phyloP scores from a whole-genome alignment of 2,797 vertebrate species.

The Natrix natrix region DNA sequence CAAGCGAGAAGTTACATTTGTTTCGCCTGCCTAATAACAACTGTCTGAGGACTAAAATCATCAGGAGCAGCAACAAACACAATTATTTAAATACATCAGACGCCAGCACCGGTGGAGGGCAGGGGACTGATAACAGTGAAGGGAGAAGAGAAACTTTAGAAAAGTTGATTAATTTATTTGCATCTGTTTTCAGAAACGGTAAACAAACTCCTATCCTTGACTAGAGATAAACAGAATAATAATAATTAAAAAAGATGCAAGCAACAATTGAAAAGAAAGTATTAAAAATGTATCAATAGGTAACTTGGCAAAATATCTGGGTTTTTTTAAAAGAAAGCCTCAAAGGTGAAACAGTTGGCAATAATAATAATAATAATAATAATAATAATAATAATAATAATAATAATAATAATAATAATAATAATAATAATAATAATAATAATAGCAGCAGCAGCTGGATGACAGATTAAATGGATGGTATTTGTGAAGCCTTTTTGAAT shows the following conservation, averaged over 20 bases:
- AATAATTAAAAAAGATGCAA: background rate
- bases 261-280: background rate
- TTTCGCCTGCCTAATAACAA: background rate
- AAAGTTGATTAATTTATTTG: background rate
- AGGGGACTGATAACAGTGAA: background rate
- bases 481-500: no score
- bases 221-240: background rate
- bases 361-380: no score
- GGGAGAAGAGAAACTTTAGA: background rate
- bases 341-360: background rate
- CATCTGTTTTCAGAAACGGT: background rate
- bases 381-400: no score
- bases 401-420: no score
- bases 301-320: background rate
- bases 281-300: no score
- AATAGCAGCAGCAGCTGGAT: no score
- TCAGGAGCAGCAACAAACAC: background rate
- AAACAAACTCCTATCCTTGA: background rate
- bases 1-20: background rate
- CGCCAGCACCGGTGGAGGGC: background rate
- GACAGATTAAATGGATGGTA: no score
- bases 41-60: background rate
- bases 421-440: no score
- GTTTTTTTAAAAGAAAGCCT: background rate
- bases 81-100: background rate